Conservation (phyloP, 1,140 invertebrate genomes). For the Atta colombica region DNA sequence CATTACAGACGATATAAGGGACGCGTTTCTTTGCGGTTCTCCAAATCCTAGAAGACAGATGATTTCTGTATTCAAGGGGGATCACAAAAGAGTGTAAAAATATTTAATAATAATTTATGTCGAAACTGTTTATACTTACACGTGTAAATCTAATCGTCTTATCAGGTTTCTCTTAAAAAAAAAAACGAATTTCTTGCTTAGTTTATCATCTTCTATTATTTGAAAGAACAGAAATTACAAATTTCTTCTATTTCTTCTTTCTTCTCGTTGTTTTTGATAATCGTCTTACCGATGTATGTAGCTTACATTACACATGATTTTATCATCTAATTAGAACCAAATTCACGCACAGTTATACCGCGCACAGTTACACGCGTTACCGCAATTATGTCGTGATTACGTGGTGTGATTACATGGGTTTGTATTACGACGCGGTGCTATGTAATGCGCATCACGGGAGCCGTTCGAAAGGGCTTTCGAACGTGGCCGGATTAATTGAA, state of each 20-base stretch:
- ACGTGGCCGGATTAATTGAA: slow-evolving; percentile 41
- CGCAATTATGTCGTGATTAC: slow-evolving; percentile 61
- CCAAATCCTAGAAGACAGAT: background rate
- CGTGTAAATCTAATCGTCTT: background rate
- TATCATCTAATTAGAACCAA: slow-evolving; percentile 56
- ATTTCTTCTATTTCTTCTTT: background rate
- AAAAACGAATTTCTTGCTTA: no score
- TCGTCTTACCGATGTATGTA: background rate
- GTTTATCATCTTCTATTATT: background rate
- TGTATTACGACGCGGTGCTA: slow-evolving; percentile 29
- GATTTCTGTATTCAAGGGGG: background rate
- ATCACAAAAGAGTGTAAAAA: background rate
- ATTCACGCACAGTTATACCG: slow-evolving; percentile 4
- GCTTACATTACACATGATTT: slow-evolving; percentile 11
- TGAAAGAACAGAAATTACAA: background rate
- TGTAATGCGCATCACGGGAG: slow-evolving; percentile 35
- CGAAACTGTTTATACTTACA: background rate
- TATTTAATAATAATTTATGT: background rate
- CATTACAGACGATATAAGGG: slow-evolving; percentile 26
- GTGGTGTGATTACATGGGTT: slow-evolving; percentile 45
- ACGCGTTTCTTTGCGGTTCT: background rate
- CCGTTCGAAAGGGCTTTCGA: slow-evolving; percentile 45
- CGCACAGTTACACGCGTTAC: slow-evolving; percentile 24
- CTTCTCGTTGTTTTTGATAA: background rate
- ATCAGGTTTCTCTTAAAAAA: background rate